Evolutionary conservation across 2,113 vertebrate genomes (phyloP).

Genomic region (Mohoua ochrocephala): DNA sequence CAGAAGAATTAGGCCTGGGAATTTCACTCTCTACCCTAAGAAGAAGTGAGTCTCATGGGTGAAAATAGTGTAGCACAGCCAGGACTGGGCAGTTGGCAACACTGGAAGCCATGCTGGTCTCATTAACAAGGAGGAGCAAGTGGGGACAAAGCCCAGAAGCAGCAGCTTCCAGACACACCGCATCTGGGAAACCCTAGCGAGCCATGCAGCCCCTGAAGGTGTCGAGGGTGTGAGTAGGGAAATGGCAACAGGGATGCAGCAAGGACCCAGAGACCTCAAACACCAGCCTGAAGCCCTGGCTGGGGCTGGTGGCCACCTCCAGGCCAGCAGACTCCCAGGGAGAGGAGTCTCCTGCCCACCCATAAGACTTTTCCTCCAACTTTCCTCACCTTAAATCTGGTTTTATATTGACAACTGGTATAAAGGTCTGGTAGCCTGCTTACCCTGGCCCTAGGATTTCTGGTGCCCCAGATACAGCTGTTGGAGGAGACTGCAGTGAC

Average conservation of each 20-base stretch:
- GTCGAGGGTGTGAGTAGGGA: rapidly evolving
- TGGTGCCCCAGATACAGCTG: neutral
- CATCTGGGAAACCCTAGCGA: neutral
- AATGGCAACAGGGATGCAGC: rapidly evolving
- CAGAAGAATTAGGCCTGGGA: neutral
- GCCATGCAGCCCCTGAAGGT: neutral
- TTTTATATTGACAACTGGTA: neutral
- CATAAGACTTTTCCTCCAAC: neutral
- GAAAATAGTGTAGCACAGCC: neutral
- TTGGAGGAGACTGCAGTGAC: neutral
- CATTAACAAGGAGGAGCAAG: neutral
- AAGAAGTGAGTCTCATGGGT: neutral
- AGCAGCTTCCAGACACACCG: neutral
- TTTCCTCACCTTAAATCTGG: neutral
- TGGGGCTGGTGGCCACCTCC: neutral
- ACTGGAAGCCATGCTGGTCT: neutral
- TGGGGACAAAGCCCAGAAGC: neutral
- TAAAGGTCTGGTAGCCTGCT: neutral
- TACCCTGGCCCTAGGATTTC: neutral
- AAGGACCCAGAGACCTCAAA: neutral
- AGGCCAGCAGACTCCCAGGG: neutral
- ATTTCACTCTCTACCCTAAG: neutral
- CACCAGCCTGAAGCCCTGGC: neutral
- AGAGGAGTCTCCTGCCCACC: neutral
- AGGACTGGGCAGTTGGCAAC: neutral